Evolutionary conservation across 2,888 invertebrate species (phyloP).

Genomic region (Metacarcinus magister): DNA sequence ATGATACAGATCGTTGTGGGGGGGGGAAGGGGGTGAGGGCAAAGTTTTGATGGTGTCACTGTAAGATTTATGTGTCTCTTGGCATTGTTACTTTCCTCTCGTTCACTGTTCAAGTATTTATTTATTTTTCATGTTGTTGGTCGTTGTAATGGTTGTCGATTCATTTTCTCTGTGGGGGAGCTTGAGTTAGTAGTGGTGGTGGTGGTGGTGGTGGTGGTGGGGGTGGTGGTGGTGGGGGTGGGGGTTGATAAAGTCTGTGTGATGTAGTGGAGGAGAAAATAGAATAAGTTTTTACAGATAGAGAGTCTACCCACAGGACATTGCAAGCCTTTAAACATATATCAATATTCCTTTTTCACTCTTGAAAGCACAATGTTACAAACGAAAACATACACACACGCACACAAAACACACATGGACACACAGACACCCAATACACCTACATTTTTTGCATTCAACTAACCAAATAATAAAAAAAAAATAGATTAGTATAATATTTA

Average conservation of each 20-base stretch:
- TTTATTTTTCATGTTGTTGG: conserved; percentile 13
- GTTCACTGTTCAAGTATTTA: neutral
- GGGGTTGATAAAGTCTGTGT: neutral
- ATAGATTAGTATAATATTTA: neutral
- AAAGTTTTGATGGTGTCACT: neutral
- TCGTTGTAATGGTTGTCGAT: conserved; percentile 15
- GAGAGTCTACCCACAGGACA: neutral
- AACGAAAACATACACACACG: neutral
- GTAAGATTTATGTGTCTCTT: neutral
- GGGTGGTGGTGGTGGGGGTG: neutral
- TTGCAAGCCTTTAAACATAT: neutral
- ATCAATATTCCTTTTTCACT: neutral
- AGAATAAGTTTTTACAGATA: neutral
- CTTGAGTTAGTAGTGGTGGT: neutral
- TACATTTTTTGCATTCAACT: neutral
- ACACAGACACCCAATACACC: neutral
- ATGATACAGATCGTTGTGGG: neutral
- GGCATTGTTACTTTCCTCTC: neutral
- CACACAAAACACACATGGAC: neutral
- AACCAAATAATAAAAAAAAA: neutral
- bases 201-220: neutral
- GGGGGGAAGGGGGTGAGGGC: neutral
- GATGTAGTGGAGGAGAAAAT: conserved; percentile 26
- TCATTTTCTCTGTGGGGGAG: neutral
- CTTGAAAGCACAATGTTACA: neutral